Evolutionary conservation across 1,140 invertebrate genomes (phyloP), one percentile per base, ranked within the genome.

Genomic region (Musca vetustissima): DNA sequence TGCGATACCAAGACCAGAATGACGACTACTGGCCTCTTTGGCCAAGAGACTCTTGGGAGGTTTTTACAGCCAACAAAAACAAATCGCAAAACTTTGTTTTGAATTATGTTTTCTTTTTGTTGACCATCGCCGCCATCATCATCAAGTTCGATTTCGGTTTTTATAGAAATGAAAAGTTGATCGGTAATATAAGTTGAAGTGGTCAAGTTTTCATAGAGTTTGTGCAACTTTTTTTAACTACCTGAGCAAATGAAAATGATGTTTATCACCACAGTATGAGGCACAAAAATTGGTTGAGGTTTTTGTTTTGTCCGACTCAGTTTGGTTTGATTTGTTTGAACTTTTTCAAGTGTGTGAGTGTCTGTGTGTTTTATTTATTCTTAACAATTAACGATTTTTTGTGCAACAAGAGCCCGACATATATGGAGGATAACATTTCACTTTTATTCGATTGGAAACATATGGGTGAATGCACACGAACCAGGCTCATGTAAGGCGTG

Each of bases 81-180:
- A 13, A 43, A 43, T 8, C 7, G 13, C 36, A 43, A 43, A 43
- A 43, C 36, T 43, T 43, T 43, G 36, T 43, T 43, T 43, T 43
- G 36, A 43, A 43, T 43, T 43, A 43, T 43, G 36, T 43, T 43
- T 43, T 4, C 36, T 43, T 43, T 43, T 43, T 43, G 36, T 43
- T 43, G 36, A 43, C 36, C 36, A 43, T n/a, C n/a, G n/a, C n/a
- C n/a, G n/a, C n/a, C n/a, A n/a, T n/a, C n/a, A n/a, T 43, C 36
- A 13, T 43, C 36, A 43, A 43, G 36, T 43, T 43, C 36, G 36
- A 13, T 57, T 57, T 53, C n/a, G n/a, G 53, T 57, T n/a, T 57
- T 25, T 57, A 25, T 15, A 57, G 53, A 57, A 57, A 57, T 57
- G 53, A 57, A 57, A 57, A 57, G 53, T 57, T 57, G 53, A 57